phyloP scores from a whole-genome alignment of 2,797 vertebrate species.

The Hemibagrus guttatus region DNA sequence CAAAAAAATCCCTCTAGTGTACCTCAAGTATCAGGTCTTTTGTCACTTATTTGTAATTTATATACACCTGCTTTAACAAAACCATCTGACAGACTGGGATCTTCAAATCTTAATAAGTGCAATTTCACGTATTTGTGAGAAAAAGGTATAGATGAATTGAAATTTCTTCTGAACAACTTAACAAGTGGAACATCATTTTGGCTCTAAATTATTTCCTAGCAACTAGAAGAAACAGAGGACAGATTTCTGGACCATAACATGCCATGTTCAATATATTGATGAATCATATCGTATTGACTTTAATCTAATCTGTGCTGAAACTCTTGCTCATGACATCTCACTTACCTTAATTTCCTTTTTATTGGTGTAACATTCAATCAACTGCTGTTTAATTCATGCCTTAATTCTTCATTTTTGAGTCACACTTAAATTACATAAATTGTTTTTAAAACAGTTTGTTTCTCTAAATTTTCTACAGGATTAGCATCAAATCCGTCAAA shows the following conservation, averaged over 20 bases:
- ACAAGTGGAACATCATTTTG: not conserved
- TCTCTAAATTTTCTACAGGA: not conserved
- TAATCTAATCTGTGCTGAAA: too few species aligned
- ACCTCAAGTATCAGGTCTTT: not conserved
- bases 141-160: not conserved
- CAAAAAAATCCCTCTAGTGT: not conserved
- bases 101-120: not conserved
- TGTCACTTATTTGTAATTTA: not conserved
- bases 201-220: not conserved
- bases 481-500: not conserved
- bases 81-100: not conserved
- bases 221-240: too few species aligned
- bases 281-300: not conserved
- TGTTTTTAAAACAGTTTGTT: not conserved
- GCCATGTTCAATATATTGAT: not conserved
- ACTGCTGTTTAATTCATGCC: not conserved
- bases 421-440: too few species aligned
- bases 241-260: not conserved
- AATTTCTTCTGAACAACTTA: not conserved
- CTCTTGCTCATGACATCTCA: not conserved
- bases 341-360: not conserved
- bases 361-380: not conserved
- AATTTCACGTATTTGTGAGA: not conserved
- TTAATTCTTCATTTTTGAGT: too few species aligned
- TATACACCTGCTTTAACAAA: slow-evolving; percentile 1